These are phyloP conservation scores for Apis mellifera DNA, from an alignment of 1,140 invertebrate species.

Conservation along the genomic window DNA sequence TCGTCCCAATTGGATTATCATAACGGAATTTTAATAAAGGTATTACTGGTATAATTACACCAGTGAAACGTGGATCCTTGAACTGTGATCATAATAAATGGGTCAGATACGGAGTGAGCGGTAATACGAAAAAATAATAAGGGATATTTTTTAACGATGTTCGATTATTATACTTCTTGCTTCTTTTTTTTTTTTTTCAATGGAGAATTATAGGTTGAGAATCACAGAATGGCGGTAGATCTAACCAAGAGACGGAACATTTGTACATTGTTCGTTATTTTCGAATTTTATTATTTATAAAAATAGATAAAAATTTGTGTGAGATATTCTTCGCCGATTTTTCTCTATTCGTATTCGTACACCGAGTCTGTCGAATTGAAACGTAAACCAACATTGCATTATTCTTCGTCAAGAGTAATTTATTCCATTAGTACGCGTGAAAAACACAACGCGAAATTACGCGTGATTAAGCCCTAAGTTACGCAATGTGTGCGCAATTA, in stretches of 20 bases:
- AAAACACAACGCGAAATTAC: constrained; percentile 49
- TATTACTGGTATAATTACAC: constrained; percentile 31
- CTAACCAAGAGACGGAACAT: too few species aligned
- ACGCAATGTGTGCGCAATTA: constrained; percentile 60
- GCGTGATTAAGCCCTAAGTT: constrained; percentile 61
- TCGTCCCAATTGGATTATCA: constrained; percentile 33
- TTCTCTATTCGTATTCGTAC: constrained; percentile 41
- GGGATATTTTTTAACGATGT: constrained; percentile 14
- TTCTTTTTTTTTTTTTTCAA: too few species aligned
- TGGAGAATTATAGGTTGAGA: too few species aligned
- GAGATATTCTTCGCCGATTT: too few species aligned
- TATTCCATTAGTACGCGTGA: constrained; percentile 31
- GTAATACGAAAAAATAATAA: neutral
- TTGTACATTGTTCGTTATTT: too few species aligned
- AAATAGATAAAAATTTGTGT: too few species aligned
- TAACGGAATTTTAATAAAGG: constrained; percentile 43
- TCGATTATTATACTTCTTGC: too few species aligned
- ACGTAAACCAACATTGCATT: constrained; percentile 64
- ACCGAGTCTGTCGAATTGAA: constrained; percentile 21
- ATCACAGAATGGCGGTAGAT: too few species aligned
- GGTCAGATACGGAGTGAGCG: neutral
- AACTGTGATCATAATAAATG: neutral
- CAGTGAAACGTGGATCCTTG: neutral
- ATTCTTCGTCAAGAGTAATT: constrained; percentile 58
- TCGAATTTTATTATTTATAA: too few species aligned